Base-by-base conservation (phyloP, 2,113 vertebrate species). In the Phodopus roborovskii region DNA sequence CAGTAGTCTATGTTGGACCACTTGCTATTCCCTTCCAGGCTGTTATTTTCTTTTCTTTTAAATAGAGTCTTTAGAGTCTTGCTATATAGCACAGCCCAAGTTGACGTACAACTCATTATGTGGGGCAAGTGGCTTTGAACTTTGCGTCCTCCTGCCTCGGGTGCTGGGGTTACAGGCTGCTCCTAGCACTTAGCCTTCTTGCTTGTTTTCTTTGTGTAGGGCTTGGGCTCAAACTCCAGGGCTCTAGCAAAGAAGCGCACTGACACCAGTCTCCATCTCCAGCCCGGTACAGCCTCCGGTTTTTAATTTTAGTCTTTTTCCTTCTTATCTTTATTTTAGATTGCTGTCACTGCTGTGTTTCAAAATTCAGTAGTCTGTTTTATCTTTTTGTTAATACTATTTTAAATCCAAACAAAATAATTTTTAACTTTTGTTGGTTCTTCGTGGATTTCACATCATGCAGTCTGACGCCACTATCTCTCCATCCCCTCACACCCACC, bases 1-100 rank as follows among this genome's bases (percentile, higher is more conserved):
- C 58, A 77, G 26, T 48, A 1, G 53, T 77, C 56, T 87, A 0
- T 90, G 66, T 92, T 90, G 53, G 36, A 66, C 7, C 24, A 78
- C 13, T 77, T 87, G 79, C 53, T 88, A 30, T 95, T 93, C 79
- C 95, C 30, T 89, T n/a, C 73, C 16, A 64, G 83, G 48, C 77
- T 81, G 53, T 33, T 86, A 73, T 36, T 50, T 33, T 56, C 30
- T 56, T 30, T 33, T 60, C n/a, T 24, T n/a, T 83, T 39, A 28
- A 3, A 42, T n/a, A 42, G 39, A 84, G n/a, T 45, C n/a, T 84
- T 64, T 64, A 84, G 82, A 22, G n/a, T n/a, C n/a, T n/a, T n/a
- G n/a, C n/a, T n/a, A n/a, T n/a, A n/a, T n/a, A n/a, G n/a, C n/a
- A n/a, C n/a, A n/a, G n/a, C n/a, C n/a, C n/a, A n/a, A n/a, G n/a